phyloP scores from a whole-genome alignment of 64 coral and sea anemone genomes.

The Montipora foliosa region DNA sequence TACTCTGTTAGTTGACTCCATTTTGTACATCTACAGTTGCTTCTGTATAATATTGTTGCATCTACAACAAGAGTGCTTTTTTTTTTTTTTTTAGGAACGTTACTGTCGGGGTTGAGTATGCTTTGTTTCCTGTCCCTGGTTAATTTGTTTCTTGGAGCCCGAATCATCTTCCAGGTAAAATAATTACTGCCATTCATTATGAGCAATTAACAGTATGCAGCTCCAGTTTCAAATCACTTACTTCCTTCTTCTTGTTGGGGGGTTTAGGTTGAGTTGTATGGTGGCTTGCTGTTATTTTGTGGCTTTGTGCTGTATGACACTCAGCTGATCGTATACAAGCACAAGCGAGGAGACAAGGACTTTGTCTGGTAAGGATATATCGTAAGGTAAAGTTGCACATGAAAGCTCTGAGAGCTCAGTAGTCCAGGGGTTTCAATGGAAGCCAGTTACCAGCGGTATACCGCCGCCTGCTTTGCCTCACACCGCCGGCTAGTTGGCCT shows the following conservation, averaged over 20 bases:
- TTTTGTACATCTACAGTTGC: too few species aligned
- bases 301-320: conserved; percentile 93
- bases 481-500: too few species aligned
- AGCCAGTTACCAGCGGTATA: too few species aligned
- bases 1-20: too few species aligned
- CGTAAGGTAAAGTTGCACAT: too few species aligned
- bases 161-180: conserved; percentile 89
- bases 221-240: too few species aligned
- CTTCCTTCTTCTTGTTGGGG: background rate
- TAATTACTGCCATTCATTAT: background rate
- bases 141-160: conserved; percentile 88
- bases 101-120: conserved; percentile 84
- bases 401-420: too few species aligned
- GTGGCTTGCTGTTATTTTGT: conserved; percentile 93
- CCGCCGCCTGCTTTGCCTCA: too few species aligned
- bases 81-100: conserved; percentile 54
- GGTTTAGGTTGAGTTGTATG: conserved; percentile 90
- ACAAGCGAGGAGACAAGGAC: conserved; percentile 87
- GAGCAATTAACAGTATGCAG: background rate
- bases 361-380: conserved; percentile 85
- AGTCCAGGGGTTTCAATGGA: too few species aligned
- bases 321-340: conserved; percentile 96
- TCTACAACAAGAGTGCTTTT: too few species aligned
- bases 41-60: too few species aligned
- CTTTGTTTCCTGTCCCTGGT: conserved; percentile 77